These are phyloP conservation scores for Stictocephala bisonia DNA, from an alignment of 2,888 invertebrate genomes.

Conservation along the genomic window DNA sequence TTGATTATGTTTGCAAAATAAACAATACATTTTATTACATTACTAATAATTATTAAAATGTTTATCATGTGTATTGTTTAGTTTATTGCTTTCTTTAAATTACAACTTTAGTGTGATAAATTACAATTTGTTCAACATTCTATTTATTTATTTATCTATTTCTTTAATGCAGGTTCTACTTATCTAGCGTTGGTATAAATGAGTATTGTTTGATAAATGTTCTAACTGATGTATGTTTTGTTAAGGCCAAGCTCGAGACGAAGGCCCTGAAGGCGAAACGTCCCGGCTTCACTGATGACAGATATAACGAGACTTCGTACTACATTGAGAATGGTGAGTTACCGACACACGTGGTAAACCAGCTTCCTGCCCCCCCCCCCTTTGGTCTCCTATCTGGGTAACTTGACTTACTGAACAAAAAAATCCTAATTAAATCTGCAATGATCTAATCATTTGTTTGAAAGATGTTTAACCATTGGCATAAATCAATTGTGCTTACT, in stretches of 20 bases:
- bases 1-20: too few species aligned
- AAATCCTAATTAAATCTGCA: too few species aligned
- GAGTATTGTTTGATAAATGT: not conserved
- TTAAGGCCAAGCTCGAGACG: slow-evolving; percentile 90
- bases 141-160: slow-evolving; percentile 8
- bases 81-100: too few species aligned
- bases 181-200: not conserved
- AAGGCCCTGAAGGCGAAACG: slow-evolving; percentile 91
- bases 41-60: too few species aligned
- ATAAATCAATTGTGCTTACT: too few species aligned
- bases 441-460: too few species aligned
- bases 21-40: too few species aligned
- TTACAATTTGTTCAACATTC: not conserved
- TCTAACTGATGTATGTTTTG: slow-evolving; percentile 64
- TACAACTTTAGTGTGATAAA: not conserved
- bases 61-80: too few species aligned
- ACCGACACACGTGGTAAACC: not conserved
- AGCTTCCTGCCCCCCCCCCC: slow-evolving; percentile 16
- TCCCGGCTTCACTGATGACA: slow-evolving; percentile 91
- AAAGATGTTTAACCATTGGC: too few species aligned
- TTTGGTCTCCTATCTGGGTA: not conserved
- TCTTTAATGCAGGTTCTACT: not conserved
- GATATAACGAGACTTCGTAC: slow-evolving; percentile 94
- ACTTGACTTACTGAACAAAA: too few species aligned
- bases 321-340: slow-evolving; percentile 95